Percentiles rank a stretch among this genome's conserved stretches.
phyloP scores from a whole-genome alignment of 2,888 invertebrate genomes.

The Gastrophysa polygoni region DNA sequence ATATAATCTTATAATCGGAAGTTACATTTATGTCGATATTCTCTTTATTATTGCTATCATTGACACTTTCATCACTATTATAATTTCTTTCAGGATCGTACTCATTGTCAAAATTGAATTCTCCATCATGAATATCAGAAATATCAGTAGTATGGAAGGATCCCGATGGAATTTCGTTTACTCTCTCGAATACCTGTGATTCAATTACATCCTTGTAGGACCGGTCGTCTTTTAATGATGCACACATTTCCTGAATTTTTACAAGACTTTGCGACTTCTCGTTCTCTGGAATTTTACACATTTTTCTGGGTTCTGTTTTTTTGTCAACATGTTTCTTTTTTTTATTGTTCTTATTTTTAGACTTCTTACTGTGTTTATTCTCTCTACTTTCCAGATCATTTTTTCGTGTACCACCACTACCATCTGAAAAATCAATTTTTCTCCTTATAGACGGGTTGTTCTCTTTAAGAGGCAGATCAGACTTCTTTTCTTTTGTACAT shows the following conservation, averaged over 20 bases:
- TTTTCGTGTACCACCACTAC: background rate
- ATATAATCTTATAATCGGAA: background rate
- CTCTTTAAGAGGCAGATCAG: background rate
- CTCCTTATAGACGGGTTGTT: conserved; percentile 17
- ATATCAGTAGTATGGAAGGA: background rate
- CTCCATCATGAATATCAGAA: background rate
- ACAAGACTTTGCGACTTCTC: background rate
- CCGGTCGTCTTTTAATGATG: background rate
- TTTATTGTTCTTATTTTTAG: conserved; percentile 1
- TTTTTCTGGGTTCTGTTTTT: background rate
- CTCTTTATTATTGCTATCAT: background rate
- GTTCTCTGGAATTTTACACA: background rate
- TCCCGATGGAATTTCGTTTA: background rate
- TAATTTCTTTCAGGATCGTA: conserved; percentile 27
- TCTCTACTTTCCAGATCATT: background rate
- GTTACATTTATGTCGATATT: no score
- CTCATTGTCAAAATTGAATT: conserved; percentile 1
- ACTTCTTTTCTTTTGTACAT: conserved; percentile 19
- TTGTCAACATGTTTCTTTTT: background rate
- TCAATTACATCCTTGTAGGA: no score
- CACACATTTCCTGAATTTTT: conserved; percentile 1
- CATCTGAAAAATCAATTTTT: conserved; percentile 21
- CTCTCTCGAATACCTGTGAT: background rate
- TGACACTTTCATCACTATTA: conserved; percentile 20
- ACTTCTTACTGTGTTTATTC: background rate